Base-by-base conservation (phyloP, 2,113 vertebrate species). In the Notechis scutatus region DNA sequence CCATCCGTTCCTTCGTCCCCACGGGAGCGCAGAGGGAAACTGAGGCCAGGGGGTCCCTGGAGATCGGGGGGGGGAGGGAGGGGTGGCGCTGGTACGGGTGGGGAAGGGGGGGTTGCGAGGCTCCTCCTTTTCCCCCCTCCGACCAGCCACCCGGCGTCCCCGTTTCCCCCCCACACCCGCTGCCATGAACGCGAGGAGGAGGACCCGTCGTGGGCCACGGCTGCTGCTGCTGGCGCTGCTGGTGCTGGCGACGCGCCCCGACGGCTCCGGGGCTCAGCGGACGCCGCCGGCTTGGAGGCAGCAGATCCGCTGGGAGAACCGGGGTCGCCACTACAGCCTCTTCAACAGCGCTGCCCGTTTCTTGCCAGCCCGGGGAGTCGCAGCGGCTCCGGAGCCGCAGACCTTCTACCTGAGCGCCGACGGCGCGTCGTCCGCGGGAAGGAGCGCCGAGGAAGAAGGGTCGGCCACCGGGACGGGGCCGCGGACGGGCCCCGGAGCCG, bases 281-380 rank as follows among this genome's bases (percentile, higher is more conserved):
- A 42, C 91, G n/a, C 95, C 94, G 42, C 90, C 15, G 87, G 5
- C 95, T 96, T 98, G 97, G 97, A 96, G 94, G 93, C 97, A 98
- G 69, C 94, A 93, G 64, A 95, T 98, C 47, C 96, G 97, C 93
- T 98, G 97, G 98, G 96, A 97, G 93, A 98, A 96, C 89, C 97
- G 97, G 95, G 97, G 98, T 0, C 96, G 95, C 57, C 92, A 96
- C 59, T 97, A 94, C 94, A 97, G 97, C 91, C 94, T 98, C n/a
- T 94, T 97, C 92, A 98, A 97, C 96, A 97, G 97, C 5, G 97
- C 97, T 23, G 94, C 97, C 29, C 96, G 96, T 10, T 98, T 97
- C 74, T 97, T 95, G 29, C 64, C 95, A 39, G 96, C 96, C 0
- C 93, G 91, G 14, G 4, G 95, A 1, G 18, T 64, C 21, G 45